phyloP scores from a whole-genome alignment of 2,113 vertebrate species.

The Trematomus loennbergii region DNA sequence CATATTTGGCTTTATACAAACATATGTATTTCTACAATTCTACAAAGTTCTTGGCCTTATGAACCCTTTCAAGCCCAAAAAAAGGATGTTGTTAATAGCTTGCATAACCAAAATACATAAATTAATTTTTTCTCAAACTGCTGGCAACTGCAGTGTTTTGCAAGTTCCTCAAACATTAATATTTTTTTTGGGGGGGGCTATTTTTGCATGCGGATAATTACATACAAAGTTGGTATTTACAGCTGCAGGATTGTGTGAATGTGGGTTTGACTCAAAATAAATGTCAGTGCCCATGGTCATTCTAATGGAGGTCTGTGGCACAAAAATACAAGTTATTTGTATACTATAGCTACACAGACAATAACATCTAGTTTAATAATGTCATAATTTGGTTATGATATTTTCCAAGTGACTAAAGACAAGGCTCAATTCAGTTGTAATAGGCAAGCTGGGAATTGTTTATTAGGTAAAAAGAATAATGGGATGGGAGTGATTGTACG shows the following conservation, averaged over 20 bases:
- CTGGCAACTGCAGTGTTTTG: background rate
- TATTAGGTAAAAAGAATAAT: conserved; percentile 20
- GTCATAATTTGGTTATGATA: too few species aligned
- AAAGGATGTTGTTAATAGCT: background rate
- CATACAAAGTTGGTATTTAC: background rate
- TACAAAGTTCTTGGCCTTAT: background rate
- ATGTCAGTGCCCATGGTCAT: too few species aligned
- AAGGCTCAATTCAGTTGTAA: background rate
- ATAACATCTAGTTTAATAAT: too few species aligned
- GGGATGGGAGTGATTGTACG: conserved; percentile 12
- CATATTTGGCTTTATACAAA: background rate
- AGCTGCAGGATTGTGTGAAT: background rate
- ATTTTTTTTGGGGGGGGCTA: too few species aligned
- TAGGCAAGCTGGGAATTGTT: background rate
- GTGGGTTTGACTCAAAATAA: background rate
- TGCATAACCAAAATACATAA: background rate
- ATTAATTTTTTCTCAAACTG: background rate
- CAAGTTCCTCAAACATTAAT: background rate
- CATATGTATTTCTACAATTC: background rate
- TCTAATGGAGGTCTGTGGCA: too few species aligned
- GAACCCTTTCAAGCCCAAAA: background rate
- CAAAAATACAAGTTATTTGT: too few species aligned
- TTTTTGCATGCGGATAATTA: too few species aligned
- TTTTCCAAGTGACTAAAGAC: too few species aligned
- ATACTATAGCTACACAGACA: too few species aligned